Conservation (phyloP, 2,797 vertebrate species). For the Tympanoctomys barrerae region DNA sequence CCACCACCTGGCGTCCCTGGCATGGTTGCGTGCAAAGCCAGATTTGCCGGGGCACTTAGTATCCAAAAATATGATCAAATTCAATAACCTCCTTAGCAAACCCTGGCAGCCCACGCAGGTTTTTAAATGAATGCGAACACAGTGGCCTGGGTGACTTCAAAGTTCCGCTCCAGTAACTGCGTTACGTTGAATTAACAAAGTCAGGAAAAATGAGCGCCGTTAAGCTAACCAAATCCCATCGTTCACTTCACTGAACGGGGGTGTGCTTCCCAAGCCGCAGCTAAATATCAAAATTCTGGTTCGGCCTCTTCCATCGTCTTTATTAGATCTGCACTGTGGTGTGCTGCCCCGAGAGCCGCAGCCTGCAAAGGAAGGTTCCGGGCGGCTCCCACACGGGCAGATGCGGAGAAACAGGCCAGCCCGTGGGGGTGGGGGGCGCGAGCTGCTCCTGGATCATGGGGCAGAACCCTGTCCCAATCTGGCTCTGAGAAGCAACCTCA, state of each 20-base stretch:
- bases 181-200: conserved; percentile 30
- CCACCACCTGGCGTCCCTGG: not conserved
- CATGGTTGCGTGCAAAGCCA: not conserved
- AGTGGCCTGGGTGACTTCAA: not conserved
- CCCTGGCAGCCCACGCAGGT: not conserved
- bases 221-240: conserved; percentile 17
- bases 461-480: not conserved
- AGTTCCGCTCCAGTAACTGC: not conserved
- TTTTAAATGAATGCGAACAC: conserved; percentile 14
- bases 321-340: conserved; percentile 29
- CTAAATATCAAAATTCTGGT: not conserved
- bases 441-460: not conserved
- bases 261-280: conserved; percentile 54
- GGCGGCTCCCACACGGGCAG: not conserved
- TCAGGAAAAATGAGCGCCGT: conserved; percentile 15
- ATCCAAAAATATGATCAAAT: not conserved
- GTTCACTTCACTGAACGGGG: not conserved
- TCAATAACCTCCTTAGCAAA: conserved; percentile 7
- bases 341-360: not conserved
- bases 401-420: not conserved
- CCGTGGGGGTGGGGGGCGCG: not conserved
- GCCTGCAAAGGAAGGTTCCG: not conserved
- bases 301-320: not conserved
- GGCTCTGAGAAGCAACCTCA: not conserved
- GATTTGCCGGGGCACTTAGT: not conserved